These are phyloP conservation scores for Dascyllus trimaculatus DNA, from an alignment of 2,113 vertebrate genomes.

Conservation along the genomic window DNA sequence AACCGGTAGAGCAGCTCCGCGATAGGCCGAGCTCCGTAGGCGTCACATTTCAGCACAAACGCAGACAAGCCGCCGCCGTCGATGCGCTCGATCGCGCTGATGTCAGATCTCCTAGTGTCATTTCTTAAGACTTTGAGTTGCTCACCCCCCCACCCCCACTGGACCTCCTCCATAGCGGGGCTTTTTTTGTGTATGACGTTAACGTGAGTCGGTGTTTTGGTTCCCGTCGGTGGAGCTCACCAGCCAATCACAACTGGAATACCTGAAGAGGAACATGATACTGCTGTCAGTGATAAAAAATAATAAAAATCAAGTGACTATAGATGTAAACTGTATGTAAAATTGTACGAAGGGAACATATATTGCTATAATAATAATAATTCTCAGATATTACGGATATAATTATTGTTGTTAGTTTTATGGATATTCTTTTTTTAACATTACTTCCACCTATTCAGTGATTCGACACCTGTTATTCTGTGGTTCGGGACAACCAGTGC, in stretches of 20 bases:
- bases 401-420: conserved; percentile 78
- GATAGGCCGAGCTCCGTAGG: conserved; percentile 39
- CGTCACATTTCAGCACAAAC: conserved; percentile 60
- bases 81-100: conserved; percentile 25
- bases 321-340: conserved; percentile 77
- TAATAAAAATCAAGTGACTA: conserved; percentile 49
- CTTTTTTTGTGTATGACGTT: conserved; percentile 62
- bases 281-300: conserved; percentile 64
- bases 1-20: conserved; percentile 49
- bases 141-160: conserved; percentile 29
- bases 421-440: conserved; percentile 82
- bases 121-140: conserved; percentile 42
- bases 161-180: conserved; percentile 45
- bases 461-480: conserved; percentile 73
- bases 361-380: conserved; percentile 74
- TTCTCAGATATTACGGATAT: conserved; percentile 73
- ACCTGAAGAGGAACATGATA: conserved; percentile 49
- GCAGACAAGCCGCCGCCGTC: conserved; percentile 34
- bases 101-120: conserved; percentile 37
- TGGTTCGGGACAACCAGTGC: conserved; percentile 59
- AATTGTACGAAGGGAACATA: conserved; percentile 73
- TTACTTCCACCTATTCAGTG: conserved; percentile 71
- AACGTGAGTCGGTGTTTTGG: conserved; percentile 62
- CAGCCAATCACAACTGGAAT: conserved; percentile 67
- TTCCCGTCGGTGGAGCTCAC: conserved; percentile 49